Base-by-base conservation (phyloP, 1,140 invertebrate species). In the Sweltsa coloradensis region DNA sequence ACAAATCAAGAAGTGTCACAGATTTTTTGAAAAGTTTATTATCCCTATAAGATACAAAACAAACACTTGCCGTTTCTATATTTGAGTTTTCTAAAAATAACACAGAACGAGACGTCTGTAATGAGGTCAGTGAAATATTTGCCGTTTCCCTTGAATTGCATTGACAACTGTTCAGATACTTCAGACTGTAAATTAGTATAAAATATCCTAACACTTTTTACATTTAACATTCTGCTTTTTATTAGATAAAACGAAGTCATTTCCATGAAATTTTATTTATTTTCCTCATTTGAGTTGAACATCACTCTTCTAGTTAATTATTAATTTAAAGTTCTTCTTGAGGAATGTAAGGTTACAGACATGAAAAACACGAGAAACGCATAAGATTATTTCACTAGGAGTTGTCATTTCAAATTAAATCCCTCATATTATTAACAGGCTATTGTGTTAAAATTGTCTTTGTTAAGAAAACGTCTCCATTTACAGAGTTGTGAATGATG, bases 21-120 rank as follows among this genome's bases (percentile, higher is more conserved):
- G 41, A 22, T 64, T 67, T 65, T 62, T 66, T 65, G 55, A 62
- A 67, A 67, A 66, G 58, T 66, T 67, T 67, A 64, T 66, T 66
- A 59, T 65, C 60, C 60, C 64, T 66, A 68, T 65, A 59, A 65
- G 64, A 68, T 67, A 68, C 66, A 68, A 67, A 68, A 68, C 65
- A 68, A 68, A 65, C 59, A 62, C 64, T 60, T 61, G 55, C 59
- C 51, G 52, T 52, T 60, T 54, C 51, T 62, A 59, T 63, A 60
- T 61, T 57, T 60, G 59, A 64, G 61, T 62, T 59, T 59, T 50
- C 63, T 66, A 65, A 39, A 64, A 64, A 59, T 65, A 65, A 65
- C 59, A 65, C 62, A 65, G 58, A 60, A 65, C 65, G n/a, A n/a
- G n/a, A 61, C 60, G 55, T 63, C 57, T 62, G 61, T 57, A 13